Evolutionary conservation across 2,797 vertebrate species (phyloP).

Genomic region (Anableps anableps): DNA sequence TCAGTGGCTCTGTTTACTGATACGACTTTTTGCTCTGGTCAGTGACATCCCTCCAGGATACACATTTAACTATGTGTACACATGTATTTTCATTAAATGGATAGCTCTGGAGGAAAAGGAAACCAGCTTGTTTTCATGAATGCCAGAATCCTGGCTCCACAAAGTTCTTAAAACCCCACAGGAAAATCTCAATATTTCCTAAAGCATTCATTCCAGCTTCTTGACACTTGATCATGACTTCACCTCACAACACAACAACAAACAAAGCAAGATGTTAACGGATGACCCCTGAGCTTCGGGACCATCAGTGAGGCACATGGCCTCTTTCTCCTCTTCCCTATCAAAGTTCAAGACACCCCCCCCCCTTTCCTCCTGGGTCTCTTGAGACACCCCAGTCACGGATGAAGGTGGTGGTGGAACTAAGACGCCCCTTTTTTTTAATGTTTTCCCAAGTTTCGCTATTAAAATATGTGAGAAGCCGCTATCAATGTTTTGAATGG

Average conservation of each 20-base stretch:
- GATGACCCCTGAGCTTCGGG: conserved; percentile 43
- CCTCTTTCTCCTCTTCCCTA: conserved; percentile 21
- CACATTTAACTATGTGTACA: conserved; percentile 1
- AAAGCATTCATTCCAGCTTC: conserved; percentile 27
- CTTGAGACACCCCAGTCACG: conserved; percentile 24
- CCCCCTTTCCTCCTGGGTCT: conserved; percentile 21
- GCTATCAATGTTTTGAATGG: background rate
- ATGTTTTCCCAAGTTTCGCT: background rate
- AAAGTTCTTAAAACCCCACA: conserved; percentile 10
- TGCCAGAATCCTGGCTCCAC: conserved; percentile 15
- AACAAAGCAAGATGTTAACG: conserved; percentile 54
- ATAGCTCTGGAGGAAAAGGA: conserved; percentile 15
- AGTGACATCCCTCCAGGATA: conserved; percentile 36
- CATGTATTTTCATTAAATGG: conserved; percentile 21
- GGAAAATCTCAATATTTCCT: conserved; percentile 38
- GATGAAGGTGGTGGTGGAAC: conserved; percentile 14
- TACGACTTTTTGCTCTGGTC: conserved; percentile 49
- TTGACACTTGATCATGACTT: conserved; percentile 59
- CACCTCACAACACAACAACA: conserved; percentile 65
- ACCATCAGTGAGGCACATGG: conserved; percentile 34
- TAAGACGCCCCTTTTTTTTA: background rate
- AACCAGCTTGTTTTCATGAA: conserved; percentile 15
- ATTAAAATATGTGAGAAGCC: background rate
- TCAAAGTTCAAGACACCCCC: conserved; percentile 31
- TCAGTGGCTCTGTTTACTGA: conserved; percentile 31